A percentile compares a stretch with the other conserved stretches of the same genome.
Conservation (phyloP, 2,888 invertebrate genomes). For the Lordiphosa andalusiaca region DNA sequence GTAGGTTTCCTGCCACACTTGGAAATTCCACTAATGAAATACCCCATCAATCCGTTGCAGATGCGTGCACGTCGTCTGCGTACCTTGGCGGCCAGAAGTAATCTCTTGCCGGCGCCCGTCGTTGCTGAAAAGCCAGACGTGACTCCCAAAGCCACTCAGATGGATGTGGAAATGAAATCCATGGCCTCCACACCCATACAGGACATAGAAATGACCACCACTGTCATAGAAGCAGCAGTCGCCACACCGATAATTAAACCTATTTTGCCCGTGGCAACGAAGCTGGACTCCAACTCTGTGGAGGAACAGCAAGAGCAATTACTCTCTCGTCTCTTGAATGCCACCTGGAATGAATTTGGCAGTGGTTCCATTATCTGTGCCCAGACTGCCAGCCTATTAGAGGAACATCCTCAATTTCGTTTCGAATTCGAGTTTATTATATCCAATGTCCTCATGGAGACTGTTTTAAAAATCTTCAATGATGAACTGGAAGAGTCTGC, state of each 20-base stretch:
- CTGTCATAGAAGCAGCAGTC: constrained; percentile 2
- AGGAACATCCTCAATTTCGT: constrained; percentile 81
- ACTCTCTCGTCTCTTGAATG: constrained; percentile 86
- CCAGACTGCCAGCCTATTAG: constrained; percentile 82
- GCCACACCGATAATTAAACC: neutral
- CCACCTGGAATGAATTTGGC: constrained; percentile 85
- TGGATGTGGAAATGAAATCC: constrained; percentile 76
- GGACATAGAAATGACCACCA: constrained; percentile 81
- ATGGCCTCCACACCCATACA: constrained; percentile 60
- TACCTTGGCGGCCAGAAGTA: constrained; percentile 71
- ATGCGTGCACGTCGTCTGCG: constrained; percentile 78
- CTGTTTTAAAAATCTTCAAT: constrained; percentile 80
- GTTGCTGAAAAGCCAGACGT: constrained; percentile 20
- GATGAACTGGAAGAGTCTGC: constrained; percentile 57
- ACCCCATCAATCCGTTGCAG: constrained; percentile 72
- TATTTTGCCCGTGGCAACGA: no score
- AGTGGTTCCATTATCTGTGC: constrained; percentile 83
- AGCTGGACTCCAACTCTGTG: constrained; percentile 44
- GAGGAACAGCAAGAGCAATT: constrained; percentile 82
- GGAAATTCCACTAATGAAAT: neutral
- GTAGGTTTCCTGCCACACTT: constrained; percentile 82
- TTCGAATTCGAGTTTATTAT: constrained; percentile 82
- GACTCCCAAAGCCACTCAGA: constrained; percentile 28
- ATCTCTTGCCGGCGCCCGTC: constrained; percentile 6
- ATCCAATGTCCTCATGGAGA: constrained; percentile 83